Evolutionary conservation across 2,113 vertebrate species (phyloP), one percentile per base, ranked within the genome.

Genomic region (Emberiza fucata): DNA sequence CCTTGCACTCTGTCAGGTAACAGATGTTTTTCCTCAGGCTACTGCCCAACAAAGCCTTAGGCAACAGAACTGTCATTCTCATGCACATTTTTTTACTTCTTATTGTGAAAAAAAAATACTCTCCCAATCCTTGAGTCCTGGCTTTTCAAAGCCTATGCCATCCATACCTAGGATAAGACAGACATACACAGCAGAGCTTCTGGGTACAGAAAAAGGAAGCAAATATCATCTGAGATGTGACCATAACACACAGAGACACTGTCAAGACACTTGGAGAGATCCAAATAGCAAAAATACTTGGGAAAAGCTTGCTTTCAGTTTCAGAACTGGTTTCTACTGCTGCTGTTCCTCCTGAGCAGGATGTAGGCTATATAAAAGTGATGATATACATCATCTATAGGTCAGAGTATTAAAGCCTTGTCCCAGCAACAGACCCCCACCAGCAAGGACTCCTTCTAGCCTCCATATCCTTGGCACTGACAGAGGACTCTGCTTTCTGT

Each of bases 401-500:
- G 29, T 45, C 50, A 82, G 29, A 27, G 23, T 22, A 48, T 28
- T 71, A 76, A 60, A 66, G 22, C 27, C 44, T 91, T 60, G 33
- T 60, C 40, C 44, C 51, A 60, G n/a, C 22, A 63, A 77, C 70
- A 90, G 50, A 80, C n/a, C 71, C 68, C 85, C 13, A 28, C 3
- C 31, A 88, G 69, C 73, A 65, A 81, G 81, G 92, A 39, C 53
- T 94, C 81, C 77, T 90, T 92, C 59, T 80, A 92, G 95, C 65
- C 77, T 76, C 61, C 42, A 14, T 64, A 9, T 84, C 78, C 89
- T 95, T 97, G 95, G 96, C 97, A 96, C 96, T 96, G 96, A 97
- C 76, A 1, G 92, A 97, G 94, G 95, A 94, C 93, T 98, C 98
- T 98, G 98, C 96, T 98, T 98, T 98, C 96, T 98, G 98, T 98